Conservation (phyloP, 2,797 vertebrate genomes). For the Enteromius radiatus region DNA sequence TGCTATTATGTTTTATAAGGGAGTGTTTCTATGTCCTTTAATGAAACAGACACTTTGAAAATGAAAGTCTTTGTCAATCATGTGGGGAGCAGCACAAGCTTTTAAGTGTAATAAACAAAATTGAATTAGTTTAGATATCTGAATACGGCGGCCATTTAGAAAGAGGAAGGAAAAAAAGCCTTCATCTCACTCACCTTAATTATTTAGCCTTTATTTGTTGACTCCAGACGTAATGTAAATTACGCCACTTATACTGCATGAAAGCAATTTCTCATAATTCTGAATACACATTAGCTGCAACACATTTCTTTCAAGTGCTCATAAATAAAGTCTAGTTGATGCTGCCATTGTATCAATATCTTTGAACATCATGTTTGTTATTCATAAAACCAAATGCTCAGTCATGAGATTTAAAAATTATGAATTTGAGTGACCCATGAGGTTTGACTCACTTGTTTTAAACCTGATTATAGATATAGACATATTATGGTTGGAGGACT, state of each 20-base stretch:
- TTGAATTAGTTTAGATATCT: constrained; percentile 47
- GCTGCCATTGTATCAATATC: not conserved
- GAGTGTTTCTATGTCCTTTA: constrained; percentile 28
- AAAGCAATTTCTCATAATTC: constrained; percentile 28
- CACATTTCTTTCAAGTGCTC: not conserved
- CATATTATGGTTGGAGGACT: not conserved
- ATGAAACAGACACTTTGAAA: constrained; percentile 45
- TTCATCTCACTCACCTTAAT: constrained; percentile 27
- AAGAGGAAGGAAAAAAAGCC: constrained; percentile 25
- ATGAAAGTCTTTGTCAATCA: constrained; percentile 25
- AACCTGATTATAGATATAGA: not conserved
- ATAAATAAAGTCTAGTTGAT: not conserved
- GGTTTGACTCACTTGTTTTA: not conserved
- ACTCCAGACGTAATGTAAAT: constrained; percentile 34
- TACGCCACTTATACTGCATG: constrained; percentile 11
- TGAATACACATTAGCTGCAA: constrained; percentile 31
- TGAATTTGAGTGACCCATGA: not conserved
- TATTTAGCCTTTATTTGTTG: constrained; percentile 30
- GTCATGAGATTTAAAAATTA: not conserved
- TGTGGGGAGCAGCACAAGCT: constrained; percentile 28
- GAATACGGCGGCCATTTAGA: constrained; percentile 19
- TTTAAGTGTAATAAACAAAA: constrained; percentile 53
- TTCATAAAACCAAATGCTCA: constrained; percentile 4
- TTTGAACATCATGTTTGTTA: not conserved
- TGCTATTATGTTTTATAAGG: constrained; percentile 35